Evolutionary conservation across 1,140 invertebrate species (phyloP).

Genomic region (Drosophila lini): DNA sequence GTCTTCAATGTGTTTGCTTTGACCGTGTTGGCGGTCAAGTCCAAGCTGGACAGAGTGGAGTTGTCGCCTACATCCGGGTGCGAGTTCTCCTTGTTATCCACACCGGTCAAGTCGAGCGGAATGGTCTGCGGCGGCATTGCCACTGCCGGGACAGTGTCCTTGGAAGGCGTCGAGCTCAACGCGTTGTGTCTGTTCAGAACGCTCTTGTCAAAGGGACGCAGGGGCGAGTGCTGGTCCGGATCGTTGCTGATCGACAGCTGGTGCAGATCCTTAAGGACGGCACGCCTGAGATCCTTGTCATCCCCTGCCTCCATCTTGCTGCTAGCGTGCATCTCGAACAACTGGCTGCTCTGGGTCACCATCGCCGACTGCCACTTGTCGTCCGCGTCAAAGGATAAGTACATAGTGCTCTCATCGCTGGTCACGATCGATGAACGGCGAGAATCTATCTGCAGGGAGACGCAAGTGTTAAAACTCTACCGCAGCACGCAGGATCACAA

Average conservation of each 20-base stretch:
- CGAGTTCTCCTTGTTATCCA: conserved; percentile 68
- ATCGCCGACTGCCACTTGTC: conserved; percentile 67
- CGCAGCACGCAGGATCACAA: neutral
- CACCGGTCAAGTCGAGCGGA: neutral
- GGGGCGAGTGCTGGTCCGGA: conserved; percentile 52
- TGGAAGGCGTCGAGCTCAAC: conserved; percentile 70
- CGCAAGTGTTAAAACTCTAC: neutral
- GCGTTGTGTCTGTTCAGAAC: conserved; percentile 68
- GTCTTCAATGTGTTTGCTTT: conserved; percentile 57
- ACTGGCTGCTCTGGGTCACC: conserved; percentile 49
- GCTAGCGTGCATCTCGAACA: conserved; percentile 46
- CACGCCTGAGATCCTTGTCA: conserved; percentile 48
- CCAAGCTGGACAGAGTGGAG: conserved; percentile 62
- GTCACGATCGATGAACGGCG: conserved; percentile 45
- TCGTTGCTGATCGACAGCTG: conserved; percentile 9
- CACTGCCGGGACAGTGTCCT: conserved; percentile 15
- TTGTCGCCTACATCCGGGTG: conserved; percentile 51
- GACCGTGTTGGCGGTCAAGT: conserved; percentile 57
- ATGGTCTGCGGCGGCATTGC: neutral
- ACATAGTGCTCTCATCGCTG: conserved; percentile 71
- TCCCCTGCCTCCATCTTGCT: conserved; percentile 49
- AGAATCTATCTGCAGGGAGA: conserved; percentile 34
- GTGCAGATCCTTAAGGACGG: conserved; percentile 37
- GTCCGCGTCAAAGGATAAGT: conserved; percentile 74
- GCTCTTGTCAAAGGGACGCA: conserved; percentile 67